Conservation (phyloP, 2,113 vertebrate genomes). For the Tilapia sparmanii region DNA sequence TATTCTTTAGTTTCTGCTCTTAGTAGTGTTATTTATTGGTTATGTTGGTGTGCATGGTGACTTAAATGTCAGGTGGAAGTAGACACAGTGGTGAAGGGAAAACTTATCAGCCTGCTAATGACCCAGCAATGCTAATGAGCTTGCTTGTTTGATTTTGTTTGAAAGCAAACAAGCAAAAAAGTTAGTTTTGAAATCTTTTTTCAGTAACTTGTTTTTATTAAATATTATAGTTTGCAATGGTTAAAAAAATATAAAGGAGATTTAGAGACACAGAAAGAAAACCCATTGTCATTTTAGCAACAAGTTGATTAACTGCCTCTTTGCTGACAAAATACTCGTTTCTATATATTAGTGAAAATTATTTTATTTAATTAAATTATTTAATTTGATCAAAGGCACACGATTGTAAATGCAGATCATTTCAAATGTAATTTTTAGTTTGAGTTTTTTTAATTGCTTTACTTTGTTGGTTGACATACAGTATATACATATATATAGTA, state of each 20-base stretch:
- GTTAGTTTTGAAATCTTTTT: not conserved
- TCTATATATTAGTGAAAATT: not conserved
- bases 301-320: not conserved
- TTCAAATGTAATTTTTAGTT: not conserved
- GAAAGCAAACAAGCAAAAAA: no score
- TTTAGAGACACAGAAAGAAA: not conserved
- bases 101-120: not conserved
- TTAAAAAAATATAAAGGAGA: not conserved
- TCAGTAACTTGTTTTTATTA: not conserved
- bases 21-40: not conserved
- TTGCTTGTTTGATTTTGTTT: not conserved
- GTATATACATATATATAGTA: not conserved
- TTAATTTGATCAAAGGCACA: not conserved
- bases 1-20: not conserved
- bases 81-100: not conserved
- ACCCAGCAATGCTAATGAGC: not conserved
- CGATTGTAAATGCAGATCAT: not conserved
- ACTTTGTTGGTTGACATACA: not conserved
- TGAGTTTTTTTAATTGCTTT: not conserved
- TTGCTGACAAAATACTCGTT: not conserved
- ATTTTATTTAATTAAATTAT: no score
- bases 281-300: not conserved
- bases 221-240: rapidly evolving
- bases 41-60: not conserved
- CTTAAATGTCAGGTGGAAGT: not conserved